Evolutionary conservation across 2,888 invertebrate genomes (phyloP), one percentile per base, ranked within the genome.

Genomic region (Drosophila barbarae): DNA sequence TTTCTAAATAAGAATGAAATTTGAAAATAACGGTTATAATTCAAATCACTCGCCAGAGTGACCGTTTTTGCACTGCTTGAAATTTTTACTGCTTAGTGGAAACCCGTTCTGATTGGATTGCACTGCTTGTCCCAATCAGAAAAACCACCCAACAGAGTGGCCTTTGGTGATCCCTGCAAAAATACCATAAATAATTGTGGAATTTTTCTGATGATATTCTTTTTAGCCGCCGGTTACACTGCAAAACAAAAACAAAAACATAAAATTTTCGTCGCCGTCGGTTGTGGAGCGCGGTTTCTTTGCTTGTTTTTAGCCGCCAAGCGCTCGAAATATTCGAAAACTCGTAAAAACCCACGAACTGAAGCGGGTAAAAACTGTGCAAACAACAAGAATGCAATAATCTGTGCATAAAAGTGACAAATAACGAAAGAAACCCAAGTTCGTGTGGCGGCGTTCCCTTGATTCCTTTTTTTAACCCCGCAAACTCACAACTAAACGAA

Each of bases 311-410:
- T 28, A 30, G 18, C 23, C 42, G 42, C 42, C 42, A 26, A 52
- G 21, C 55, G 49, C 49, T 35, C 21, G 36, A 15, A 54, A 52
- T 18, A 10, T 47, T 49, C 50, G 54, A 35, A 30, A 38, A 55
- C 18, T 52, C 55, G 55, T 56, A 56, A 53, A 53, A 38, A 49
- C 13, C 6, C 5, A 26, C 10, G 21, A 21, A 53, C 53, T 56
- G 3, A 30, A 34, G 8, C 35, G 35, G 28, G 35, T 10, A 15
- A 21, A 23, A 26, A 21, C 35, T n/a, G 36, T 30, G 53, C 36
- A 21, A 52, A 21, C 52, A 28, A 18, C 4, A 6, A 5, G 9
- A 50, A 13, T n/a, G 28, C 44, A 18, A 28, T 8, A 46, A n/a
- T 26, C 3, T 26, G 18, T 56, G 26, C 9, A n/a, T 38, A 6